Evolutionary conservation across 2,888 invertebrate species (phyloP).

Genomic region (Synergus laeviventris): DNA sequence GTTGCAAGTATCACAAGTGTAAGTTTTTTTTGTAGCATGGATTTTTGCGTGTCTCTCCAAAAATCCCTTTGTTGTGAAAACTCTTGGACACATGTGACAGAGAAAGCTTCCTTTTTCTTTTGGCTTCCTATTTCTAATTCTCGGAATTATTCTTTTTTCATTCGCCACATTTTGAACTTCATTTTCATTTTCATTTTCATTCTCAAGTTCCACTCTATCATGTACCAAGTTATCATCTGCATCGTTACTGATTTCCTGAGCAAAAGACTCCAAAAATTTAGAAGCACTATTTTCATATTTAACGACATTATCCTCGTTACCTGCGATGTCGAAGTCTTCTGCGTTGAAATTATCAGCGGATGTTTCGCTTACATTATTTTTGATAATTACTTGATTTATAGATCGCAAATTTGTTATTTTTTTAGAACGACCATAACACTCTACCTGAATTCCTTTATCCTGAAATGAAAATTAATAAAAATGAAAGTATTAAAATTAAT

Average conservation of each 20-base stretch:
- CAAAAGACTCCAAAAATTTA: slow-evolving; percentile 27
- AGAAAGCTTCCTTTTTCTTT: background rate
- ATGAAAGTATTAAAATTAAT: background rate
- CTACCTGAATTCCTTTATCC: slow-evolving; percentile 21
- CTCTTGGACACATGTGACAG: slow-evolving; percentile 22
- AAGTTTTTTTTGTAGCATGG: slow-evolving; percentile 1
- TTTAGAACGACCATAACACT: slow-evolving; percentile 10
- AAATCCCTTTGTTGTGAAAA: slow-evolving; percentile 25
- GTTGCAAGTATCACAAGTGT: slow-evolving; percentile 13
- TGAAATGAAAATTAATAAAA: background rate
- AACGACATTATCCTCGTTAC: background rate
- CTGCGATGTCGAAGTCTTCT: background rate
- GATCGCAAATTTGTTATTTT: background rate
- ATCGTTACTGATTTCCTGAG: slow-evolving; percentile 11
- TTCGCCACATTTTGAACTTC: background rate
- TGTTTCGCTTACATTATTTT: background rate
- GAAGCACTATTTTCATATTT: background rate
- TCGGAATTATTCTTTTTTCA: background rate
- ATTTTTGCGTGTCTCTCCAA: slow-evolving; percentile 23
- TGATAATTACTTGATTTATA: background rate
- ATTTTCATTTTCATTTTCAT: background rate
- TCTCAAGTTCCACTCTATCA: background rate
- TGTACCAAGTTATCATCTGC: background rate
- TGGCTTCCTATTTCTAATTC: background rate
- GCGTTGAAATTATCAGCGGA: background rate